Conservation (phyloP, 2,113 vertebrate genomes). For the Mus pahari region DNA sequence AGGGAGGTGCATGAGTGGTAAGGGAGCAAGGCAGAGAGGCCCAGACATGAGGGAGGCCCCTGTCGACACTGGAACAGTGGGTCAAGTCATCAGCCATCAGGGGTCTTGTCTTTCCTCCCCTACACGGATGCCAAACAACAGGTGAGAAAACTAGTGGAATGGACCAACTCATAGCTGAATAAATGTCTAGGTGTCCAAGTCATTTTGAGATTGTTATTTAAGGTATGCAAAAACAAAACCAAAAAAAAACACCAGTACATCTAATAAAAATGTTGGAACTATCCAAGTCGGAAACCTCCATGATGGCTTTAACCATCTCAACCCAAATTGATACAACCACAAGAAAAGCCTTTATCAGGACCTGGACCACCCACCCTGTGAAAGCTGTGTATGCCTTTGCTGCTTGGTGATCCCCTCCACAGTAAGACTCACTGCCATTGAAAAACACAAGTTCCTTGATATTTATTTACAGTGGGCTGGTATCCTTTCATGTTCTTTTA, state of each 20-base stretch:
- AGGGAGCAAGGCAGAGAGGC: background rate
- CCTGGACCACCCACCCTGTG: background rate
- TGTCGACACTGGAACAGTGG: background rate
- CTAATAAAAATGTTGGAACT: background rate
- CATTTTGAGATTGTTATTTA: background rate
- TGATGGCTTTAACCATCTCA: fast-evolving
- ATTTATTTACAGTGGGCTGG: fast-evolving
- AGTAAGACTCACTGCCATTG: fast-evolving
- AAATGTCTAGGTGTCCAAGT: background rate
- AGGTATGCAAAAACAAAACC: background rate
- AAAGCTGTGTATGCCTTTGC: fast-evolving
- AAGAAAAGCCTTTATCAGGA: background rate
- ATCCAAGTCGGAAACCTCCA: background rate
- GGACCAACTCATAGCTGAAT: background rate
- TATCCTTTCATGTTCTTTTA: background rate
- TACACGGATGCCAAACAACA: background rate
- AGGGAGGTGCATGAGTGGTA: too few species aligned
- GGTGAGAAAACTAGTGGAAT: too few species aligned
- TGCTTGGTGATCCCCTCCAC: background rate
- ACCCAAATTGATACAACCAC: background rate
- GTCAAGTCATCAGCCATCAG: background rate
- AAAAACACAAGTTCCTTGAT: background rate
- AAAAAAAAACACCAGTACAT: too few species aligned
- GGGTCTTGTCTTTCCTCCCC: background rate
- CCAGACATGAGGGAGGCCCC: background rate